Conservation (phyloP, 2,888 invertebrate species). For the Lamellibrachia satsuma region DNA sequence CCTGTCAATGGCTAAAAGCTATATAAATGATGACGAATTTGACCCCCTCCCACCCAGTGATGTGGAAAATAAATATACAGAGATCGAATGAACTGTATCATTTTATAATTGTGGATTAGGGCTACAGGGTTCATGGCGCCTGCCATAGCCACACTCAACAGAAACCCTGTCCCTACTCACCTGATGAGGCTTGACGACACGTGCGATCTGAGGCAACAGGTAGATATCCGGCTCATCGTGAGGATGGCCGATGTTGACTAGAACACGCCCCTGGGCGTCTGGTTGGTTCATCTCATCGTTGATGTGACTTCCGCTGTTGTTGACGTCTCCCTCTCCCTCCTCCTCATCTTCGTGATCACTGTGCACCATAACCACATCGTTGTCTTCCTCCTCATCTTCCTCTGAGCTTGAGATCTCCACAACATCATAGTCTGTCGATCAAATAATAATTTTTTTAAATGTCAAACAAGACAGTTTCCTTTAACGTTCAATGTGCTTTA, state of each 20-base stretch:
- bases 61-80: no score
- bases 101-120: no score
- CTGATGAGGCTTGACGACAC: constrained; percentile 88
- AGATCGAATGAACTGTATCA: no score
- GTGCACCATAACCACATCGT: constrained; percentile 85
- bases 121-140: no score
- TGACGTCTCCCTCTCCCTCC: constrained; percentile 48
- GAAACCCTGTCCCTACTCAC: no score
- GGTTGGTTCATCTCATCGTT: constrained; percentile 91
- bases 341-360: constrained; percentile 78
- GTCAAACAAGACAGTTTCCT: neutral
- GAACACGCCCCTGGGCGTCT: constrained; percentile 89
- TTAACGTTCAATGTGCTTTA: no score
- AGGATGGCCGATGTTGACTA: constrained; percentile 93
- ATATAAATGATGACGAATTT: no score
- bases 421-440: constrained; percentile 40
- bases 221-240: constrained; percentile 90
- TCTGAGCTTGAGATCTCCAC: constrained; percentile 66
- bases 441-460: neutral
- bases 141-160: no score
- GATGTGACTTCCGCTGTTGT: constrained; percentile 88
- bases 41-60: no score
- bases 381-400: constrained; percentile 71
- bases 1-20: no score
- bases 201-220: constrained; percentile 86